phyloP scores from a whole-genome alignment of 2,113 vertebrate genomes.

The Camelus bactrianus region DNA sequence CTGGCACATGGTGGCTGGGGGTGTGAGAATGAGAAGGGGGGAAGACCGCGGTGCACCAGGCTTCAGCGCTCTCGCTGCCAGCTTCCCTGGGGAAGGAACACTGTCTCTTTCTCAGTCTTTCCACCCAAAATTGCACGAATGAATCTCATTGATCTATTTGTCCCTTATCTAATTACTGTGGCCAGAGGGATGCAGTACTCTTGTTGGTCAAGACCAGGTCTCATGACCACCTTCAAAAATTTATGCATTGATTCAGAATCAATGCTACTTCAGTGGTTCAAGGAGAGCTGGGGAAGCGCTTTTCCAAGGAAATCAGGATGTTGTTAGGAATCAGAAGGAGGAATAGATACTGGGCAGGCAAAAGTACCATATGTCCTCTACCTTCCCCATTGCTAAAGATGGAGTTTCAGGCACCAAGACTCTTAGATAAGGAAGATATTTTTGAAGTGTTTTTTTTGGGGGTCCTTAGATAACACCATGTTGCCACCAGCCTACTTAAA shows the following conservation, averaged over 20 bases:
- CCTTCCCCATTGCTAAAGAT: neutral
- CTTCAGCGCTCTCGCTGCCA: neutral
- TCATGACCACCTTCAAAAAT: neutral
- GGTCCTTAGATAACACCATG: conserved; percentile 49
- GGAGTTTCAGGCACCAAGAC: neutral
- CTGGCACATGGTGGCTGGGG: neutral
- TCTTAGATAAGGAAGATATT: conserved; percentile 54
- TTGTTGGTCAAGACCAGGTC: neutral
- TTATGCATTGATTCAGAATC: neutral
- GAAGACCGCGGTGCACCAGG: neutral
- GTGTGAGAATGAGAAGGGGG: neutral
- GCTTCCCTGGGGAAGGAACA: neutral
- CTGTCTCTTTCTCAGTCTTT: neutral
- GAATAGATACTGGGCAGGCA: neutral
- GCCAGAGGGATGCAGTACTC: neutral
- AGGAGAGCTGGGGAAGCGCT: neutral
- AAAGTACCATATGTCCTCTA: neutral
- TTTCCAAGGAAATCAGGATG: neutral
- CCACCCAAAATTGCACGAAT: neutral
- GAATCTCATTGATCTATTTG: neutral
- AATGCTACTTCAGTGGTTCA: neutral
- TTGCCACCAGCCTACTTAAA: conserved; percentile 57
- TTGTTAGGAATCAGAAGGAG: neutral
- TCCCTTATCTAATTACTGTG: neutral
- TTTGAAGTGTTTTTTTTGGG: conserved; percentile 47